A percentile compares a stretch with the other conserved stretches of the same genome.
Conservation (phyloP, 2,113 vertebrate genomes). For the Neogobius melanostomus region DNA sequence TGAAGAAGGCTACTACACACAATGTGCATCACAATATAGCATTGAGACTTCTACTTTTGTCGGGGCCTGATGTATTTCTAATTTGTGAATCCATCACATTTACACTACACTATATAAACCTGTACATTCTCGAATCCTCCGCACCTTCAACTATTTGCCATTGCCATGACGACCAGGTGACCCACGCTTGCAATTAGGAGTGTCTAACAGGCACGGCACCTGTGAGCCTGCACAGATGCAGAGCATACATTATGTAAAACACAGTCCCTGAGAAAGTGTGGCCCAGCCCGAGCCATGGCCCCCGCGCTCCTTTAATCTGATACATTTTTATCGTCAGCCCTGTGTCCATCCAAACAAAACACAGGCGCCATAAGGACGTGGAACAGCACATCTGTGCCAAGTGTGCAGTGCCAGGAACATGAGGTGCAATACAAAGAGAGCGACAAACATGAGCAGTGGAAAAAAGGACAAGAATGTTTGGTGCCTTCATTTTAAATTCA, state of each 20-base stretch:
- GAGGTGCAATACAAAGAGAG: slow-evolving; percentile 44
- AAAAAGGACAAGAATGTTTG: slow-evolving; percentile 2
- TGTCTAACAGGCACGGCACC: slow-evolving; percentile 50
- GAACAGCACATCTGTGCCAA: slow-evolving; percentile 29
- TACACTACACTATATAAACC: slow-evolving; percentile 5
- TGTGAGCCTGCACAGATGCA: slow-evolving; percentile 48
- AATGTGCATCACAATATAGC: no score
- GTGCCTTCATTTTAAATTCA: slow-evolving; percentile 29
- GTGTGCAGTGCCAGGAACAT: slow-evolving; percentile 3
- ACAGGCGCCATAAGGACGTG: slow-evolving; percentile 28
- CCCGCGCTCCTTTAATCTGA: slow-evolving; percentile 52
- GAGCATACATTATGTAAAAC: slow-evolving; percentile 67
- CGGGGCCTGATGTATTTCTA: no score
- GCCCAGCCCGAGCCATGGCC: slow-evolving; percentile 25
- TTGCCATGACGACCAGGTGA: slow-evolving; percentile 71
- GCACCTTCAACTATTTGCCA: slow-evolving; percentile 52
- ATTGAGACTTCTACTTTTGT: no score
- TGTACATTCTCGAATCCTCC: slow-evolving; percentile 10
- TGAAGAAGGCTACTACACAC: no score
- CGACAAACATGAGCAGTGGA: slow-evolving; percentile 12
- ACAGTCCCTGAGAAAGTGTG: slow-evolving; percentile 47
- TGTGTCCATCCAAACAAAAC: slow-evolving; percentile 33
- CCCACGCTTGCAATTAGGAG: slow-evolving; percentile 68
- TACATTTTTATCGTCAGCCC: slow-evolving; percentile 42
- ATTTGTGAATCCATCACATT: background rate